Conservation (phyloP, 2,113 vertebrate genomes). For the Platysternon megacephalum region DNA sequence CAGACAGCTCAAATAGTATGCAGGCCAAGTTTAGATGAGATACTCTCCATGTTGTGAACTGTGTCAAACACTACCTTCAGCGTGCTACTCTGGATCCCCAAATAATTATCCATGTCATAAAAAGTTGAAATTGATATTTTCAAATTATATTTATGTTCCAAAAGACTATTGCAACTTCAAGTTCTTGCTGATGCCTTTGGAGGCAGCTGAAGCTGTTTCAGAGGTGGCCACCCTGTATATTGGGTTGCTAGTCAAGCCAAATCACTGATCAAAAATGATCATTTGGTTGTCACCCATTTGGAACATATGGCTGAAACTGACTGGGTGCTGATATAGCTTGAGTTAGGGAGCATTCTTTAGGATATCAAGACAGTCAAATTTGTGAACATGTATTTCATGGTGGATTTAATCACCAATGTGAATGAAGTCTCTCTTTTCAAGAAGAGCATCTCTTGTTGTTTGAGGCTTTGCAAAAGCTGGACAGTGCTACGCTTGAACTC, state of each 20-base stretch:
- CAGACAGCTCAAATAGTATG: neutral
- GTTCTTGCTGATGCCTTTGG: neutral
- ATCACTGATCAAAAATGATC: neutral
- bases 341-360: neutral
- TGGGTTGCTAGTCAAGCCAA: neutral
- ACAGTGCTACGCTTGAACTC: constrained; percentile 2
- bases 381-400: constrained; percentile 10
- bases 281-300: neutral
- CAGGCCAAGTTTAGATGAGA: neutral
- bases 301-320: constrained; percentile 14
- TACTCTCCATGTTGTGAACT: neutral
- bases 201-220: neutral
- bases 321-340: neutral
- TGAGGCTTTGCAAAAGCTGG: neutral
- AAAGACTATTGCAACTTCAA: neutral
- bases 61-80: neutral
- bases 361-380: constrained; percentile 21
- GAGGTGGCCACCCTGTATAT: neutral
- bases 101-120: neutral
- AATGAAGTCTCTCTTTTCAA: neutral
- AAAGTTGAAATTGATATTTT: neutral
- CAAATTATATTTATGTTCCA: neutral
- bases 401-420: constrained; percentile 2
- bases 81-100: neutral
- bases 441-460: neutral